phyloP scores from a whole-genome alignment of 2,888 invertebrate genomes.

The Nemotelus pantherinus region DNA sequence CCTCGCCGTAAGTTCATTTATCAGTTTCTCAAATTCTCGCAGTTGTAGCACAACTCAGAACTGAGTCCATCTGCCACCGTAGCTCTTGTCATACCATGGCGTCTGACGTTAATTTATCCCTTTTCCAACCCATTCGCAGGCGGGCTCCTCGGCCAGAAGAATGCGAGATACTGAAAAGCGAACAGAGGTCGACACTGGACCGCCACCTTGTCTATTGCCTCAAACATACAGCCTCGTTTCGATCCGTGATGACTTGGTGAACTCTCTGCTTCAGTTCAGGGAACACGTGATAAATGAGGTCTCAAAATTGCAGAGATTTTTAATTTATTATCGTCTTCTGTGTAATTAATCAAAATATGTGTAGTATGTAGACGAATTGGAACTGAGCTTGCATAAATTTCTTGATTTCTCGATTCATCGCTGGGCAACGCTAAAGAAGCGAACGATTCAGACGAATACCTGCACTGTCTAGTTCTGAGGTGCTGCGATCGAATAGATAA shows the following conservation, averaged over 20 bases:
- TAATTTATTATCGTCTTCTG: conserved; percentile 40
- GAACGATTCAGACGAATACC: not conserved
- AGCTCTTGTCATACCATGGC: conserved; percentile 1
- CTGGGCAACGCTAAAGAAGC: not conserved
- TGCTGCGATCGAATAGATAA: conserved; percentile 31
- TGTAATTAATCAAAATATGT: conserved; percentile 40
- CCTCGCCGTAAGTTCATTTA: not conserved
- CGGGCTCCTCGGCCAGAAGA: conserved; percentile 4
- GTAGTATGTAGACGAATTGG: not conserved
- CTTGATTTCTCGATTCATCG: conserved; percentile 5
- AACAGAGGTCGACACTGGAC: conserved; percentile 27
- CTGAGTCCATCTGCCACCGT: not conserved
- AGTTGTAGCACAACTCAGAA: not conserved
- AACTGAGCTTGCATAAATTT: conserved; percentile 21
- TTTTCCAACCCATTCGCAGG: conserved; percentile 11
- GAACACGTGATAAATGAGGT: conserved; percentile 42
- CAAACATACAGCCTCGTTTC: conserved; percentile 3
- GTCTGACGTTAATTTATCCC: conserved; percentile 24
- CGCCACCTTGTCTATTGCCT: conserved; percentile 4
- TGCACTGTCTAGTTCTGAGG: not conserved
- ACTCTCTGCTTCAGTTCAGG: conserved; percentile 13
- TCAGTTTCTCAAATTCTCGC: conserved; percentile 4
- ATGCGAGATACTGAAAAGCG: conserved; percentile 31
- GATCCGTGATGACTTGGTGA: not conserved
- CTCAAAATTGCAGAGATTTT: conserved; percentile 42